Base-by-base conservation (phyloP, 2,888 invertebrate genomes). In the Ormyrus labotus region DNA sequence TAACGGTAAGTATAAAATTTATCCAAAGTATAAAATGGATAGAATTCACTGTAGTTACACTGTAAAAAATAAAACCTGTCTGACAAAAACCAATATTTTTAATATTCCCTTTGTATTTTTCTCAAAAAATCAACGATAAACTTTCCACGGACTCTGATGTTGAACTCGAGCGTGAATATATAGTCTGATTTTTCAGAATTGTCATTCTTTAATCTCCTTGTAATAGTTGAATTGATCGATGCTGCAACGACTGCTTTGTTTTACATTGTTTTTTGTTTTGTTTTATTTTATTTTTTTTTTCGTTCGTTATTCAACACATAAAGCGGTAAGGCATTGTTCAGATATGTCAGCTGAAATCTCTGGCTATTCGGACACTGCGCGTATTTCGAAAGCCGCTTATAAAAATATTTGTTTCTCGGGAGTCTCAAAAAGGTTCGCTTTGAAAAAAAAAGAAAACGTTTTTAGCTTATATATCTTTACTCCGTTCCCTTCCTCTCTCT, bases 281-380 rank as follows among this genome's bases (percentile, higher is more conserved):
- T 6, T 69, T 61, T 71, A 11, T 71, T 69, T 61, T 57, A 55
- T 77, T 68, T 81, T 55, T 34, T 81, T 71, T 71, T 78, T 81
- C 75, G 64, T 83, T 81, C 81, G 84, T 85, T 85, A 84, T 86
- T 87, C 86, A 86, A 87, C 85, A 87, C 85, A 84, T 86, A 88
- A 90, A 90, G 90, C 90, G 86, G 87, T 90, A 90, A 90, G 90
- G 90, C 90, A 90, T 90, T 89, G 87, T 89, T 88, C 79, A 88
- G 90, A 90, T 90, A 90, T 90, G 89, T 90, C 86, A 87, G 88
- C 90, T 89, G 89, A 88, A 88, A 87, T 89, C 86, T 89, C 86
- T 85, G 88, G 86, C 87, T 83, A 85, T 88, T 86, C 86, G 86
- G 86, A 87, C 85, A 83, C 85, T 85, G 87, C 87, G 86, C 84